Evolutionary conservation across 2,888 invertebrate genomes (phyloP).

Genomic region (Ferrisia virgata): DNA sequence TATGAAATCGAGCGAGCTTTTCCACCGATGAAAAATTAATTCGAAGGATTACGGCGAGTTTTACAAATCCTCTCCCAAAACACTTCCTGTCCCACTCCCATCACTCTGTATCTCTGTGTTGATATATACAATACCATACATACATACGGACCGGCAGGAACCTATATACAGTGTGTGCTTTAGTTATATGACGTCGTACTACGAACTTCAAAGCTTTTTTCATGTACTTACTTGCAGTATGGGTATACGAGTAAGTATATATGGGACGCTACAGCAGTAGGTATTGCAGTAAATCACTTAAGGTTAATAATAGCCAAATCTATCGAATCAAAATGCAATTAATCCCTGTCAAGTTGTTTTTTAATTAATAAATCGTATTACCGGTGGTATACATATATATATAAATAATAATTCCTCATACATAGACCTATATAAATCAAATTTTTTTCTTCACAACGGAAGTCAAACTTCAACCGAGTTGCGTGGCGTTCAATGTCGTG

Average conservation of each 20-base stretch:
- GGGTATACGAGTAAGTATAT: no score
- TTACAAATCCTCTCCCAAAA: conserved; percentile 6
- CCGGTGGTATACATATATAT: no score
- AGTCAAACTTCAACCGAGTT: conserved; percentile 7
- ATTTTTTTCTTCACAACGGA: not conserved
- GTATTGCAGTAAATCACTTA: conserved; percentile 9
- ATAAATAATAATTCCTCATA: conserved; percentile 16
- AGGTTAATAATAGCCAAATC: conserved; percentile 24
- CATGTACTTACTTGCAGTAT: no score
- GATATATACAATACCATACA: not conserved
- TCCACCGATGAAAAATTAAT: conserved; percentile 21
- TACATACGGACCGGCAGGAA: no score
- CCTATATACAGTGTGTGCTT: no score
- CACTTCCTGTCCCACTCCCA: no score
- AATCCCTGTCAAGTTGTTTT: conserved; percentile 31
- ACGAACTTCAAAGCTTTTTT: no score
- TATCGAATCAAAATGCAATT: conserved; percentile 27
- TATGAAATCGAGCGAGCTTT: conserved; percentile 13
- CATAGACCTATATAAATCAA: conserved; percentile 11
- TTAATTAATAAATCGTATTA: conserved; percentile 32
- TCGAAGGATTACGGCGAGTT: conserved; percentile 16
- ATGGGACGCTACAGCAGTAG: not conserved
- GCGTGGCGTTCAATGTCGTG: conserved; percentile 7
- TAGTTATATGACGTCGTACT: no score
- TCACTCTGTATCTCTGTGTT: not conserved